Percentiles rank a stretch among this genome's conserved stretches.
Evolutionary conservation across 2,888 invertebrate genomes (phyloP).

Genomic region (Drosophila melanosoma): DNA sequence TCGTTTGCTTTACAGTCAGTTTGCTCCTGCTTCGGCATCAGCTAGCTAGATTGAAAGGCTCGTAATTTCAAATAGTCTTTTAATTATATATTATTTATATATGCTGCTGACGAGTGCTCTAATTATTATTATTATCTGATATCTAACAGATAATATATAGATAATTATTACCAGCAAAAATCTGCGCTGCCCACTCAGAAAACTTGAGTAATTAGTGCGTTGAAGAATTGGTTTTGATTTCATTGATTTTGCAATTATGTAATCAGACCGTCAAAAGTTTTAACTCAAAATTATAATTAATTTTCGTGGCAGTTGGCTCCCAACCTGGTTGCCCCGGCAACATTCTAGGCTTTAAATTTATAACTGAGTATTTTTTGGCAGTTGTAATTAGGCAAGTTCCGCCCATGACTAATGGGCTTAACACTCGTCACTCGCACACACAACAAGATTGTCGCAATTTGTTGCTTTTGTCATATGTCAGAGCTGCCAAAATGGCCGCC

Average conservation of each 20-base stretch:
- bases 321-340: conserved; percentile 36
- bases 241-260: conserved; percentile 79
- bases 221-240: conserved; percentile 48
- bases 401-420: conserved; percentile 57
- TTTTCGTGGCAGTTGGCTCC: conserved; percentile 8
- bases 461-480: conserved; percentile 63
- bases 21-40: conserved; percentile 1
- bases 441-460: conserved; percentile 33
- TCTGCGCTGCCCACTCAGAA: conserved; percentile 1
- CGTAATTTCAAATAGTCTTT: conserved; percentile 16
- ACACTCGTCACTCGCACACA: conserved; percentile 7
- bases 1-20: conserved; percentile 36
- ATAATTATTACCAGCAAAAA: conserved; percentile 47
- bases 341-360: not conserved
- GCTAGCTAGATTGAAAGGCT: conserved; percentile 38
- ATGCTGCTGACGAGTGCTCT: not conserved
- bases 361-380: conserved; percentile 36
- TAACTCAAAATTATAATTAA: conserved; percentile 63
- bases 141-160: conserved; percentile 24
- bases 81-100: conserved; percentile 26
- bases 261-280: conserved; percentile 38
- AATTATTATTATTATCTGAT: conserved; percentile 6
- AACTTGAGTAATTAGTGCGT: conserved; percentile 67
- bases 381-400: conserved; percentile 64
- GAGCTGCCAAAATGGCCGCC: conserved; percentile 55